phyloP scores from a whole-genome alignment of 1,140 invertebrate genomes.

The Diabrotica undecimpunctata region DNA sequence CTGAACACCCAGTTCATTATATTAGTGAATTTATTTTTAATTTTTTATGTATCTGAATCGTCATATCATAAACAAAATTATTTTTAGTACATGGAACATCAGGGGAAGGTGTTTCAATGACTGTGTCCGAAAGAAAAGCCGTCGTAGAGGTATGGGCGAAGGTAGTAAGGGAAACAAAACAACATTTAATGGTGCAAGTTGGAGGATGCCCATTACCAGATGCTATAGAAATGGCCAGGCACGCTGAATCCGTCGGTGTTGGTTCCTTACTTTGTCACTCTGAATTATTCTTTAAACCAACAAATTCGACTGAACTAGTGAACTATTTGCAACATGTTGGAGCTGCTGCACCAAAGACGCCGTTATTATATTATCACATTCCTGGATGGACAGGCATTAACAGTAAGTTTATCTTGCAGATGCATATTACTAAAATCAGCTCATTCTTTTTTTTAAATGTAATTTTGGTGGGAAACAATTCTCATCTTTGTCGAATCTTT shows the following conservation, averaged over 20 bases:
- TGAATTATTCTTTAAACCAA: conserved; percentile 68
- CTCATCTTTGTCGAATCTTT: no score
- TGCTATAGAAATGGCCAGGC: conserved; percentile 66
- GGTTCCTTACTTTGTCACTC: conserved; percentile 64
- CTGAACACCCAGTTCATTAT: no score
- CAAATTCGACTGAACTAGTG: conserved; percentile 59
- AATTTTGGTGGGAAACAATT: no score
- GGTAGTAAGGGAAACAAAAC: conserved; percentile 52
- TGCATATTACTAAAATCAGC: no score
- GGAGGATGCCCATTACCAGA: conserved; percentile 70
- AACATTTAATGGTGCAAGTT: conserved; percentile 74
- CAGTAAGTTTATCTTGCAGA: conserved; percentile 52
- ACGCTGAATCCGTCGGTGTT: conserved; percentile 64
- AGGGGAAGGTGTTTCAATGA: conserved; percentile 72
- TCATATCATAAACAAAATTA: neutral
- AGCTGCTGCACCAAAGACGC: conserved; percentile 69
- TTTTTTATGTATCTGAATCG: no score
- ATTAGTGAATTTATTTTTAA: no score
- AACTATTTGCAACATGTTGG: conserved; percentile 66
- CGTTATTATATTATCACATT: conserved; percentile 82
- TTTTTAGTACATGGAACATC: conserved; percentile 72
- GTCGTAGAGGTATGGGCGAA: conserved; percentile 66
- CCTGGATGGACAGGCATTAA: conserved; percentile 66
- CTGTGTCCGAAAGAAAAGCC: conserved; percentile 65
- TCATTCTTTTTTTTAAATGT: no score